phyloP scores from a whole-genome alignment of 2,113 vertebrate species.

The Caranx ignobilis region DNA sequence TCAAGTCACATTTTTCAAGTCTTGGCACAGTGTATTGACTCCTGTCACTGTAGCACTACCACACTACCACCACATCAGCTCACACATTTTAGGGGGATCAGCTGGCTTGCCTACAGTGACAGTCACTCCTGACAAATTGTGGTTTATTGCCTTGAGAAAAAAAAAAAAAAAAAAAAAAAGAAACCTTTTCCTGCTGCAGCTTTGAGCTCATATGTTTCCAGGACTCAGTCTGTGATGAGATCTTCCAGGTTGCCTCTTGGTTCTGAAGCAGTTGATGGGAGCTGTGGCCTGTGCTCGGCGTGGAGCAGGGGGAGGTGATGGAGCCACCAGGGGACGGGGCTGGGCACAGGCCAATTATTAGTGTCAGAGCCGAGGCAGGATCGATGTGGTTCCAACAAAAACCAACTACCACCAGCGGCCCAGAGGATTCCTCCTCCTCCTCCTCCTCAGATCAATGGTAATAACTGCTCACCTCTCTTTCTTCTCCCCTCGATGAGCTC shows the following conservation, averaged over 20 bases:
- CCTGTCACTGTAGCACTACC: too few species aligned
- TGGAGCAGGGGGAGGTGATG: not conserved
- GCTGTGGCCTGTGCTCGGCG: not conserved
- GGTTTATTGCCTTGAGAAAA: not conserved
- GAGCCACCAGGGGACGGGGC: not conserved
- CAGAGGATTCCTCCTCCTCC: slow-evolving; percentile 15
- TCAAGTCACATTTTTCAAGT: not conserved
- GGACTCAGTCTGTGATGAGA: not conserved
- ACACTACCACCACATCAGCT: too few species aligned
- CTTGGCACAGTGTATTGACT: not conserved
- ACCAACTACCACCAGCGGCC: slow-evolving; percentile 29
- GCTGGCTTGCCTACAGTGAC: too few species aligned
- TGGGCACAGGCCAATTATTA: slow-evolving; percentile 56
- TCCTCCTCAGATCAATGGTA: slow-evolving; percentile 60
- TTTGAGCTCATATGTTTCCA: not conserved
- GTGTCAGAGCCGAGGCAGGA: slow-evolving; percentile 49
- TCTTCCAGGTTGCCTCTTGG: not conserved
- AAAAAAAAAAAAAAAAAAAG: too few species aligned
- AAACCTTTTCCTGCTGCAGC: not conserved
- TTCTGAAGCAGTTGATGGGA: not conserved
- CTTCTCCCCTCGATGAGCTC: slow-evolving; percentile 29
- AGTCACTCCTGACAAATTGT: too few species aligned
- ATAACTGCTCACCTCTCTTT: slow-evolving; percentile 28
- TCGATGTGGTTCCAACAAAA: slow-evolving; percentile 51
- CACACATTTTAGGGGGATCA: not conserved